A percentile compares a stretch with the other conserved stretches of the same genome.
Conservation (phyloP, 2,888 invertebrate species). For the Melinopterus prodromus region DNA sequence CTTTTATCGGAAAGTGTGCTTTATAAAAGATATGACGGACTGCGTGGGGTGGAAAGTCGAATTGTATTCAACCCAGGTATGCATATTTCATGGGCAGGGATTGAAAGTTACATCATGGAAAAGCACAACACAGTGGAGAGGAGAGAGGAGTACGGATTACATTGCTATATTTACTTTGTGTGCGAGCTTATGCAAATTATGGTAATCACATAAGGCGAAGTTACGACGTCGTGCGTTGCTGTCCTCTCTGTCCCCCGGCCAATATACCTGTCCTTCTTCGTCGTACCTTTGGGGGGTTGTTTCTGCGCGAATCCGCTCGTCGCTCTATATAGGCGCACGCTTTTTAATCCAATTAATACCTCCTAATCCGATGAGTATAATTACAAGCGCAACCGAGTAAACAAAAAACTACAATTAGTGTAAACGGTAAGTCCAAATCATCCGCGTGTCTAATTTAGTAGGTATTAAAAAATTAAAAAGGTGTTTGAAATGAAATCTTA, state of each 20-base stretch:
- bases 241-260: slow-evolving; percentile 40
- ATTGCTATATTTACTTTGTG: slow-evolving; percentile 53
- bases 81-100: slow-evolving; percentile 49
- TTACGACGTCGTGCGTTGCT: slow-evolving; percentile 44
- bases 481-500: too few relatives aligned
- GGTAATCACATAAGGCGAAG: slow-evolving; percentile 53
- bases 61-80: slow-evolving; percentile 40
- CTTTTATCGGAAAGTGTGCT: neutral
- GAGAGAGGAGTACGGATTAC: slow-evolving; percentile 49
- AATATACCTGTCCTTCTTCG: neutral
- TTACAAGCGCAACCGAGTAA: slow-evolving; percentile 37
- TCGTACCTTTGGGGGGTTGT: neutral
- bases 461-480: too few relatives aligned
- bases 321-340: neutral
- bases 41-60: slow-evolving; percentile 14
- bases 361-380: slow-evolving; percentile 46
- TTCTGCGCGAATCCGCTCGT: neutral
- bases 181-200: slow-evolving; percentile 54
- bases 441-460: too few relatives aligned
- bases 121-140: slow-evolving; percentile 47
- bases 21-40: slow-evolving; percentile 8
- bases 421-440: slow-evolving; percentile 30
- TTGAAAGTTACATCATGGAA: slow-evolving; percentile 49
- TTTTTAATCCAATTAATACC: slow-evolving; percentile 45
- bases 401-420: slow-evolving; percentile 11